These are phyloP conservation scores for Isotomurus palustris DNA, from an alignment of 2,888 invertebrate species.

Conservation along the genomic window DNA sequence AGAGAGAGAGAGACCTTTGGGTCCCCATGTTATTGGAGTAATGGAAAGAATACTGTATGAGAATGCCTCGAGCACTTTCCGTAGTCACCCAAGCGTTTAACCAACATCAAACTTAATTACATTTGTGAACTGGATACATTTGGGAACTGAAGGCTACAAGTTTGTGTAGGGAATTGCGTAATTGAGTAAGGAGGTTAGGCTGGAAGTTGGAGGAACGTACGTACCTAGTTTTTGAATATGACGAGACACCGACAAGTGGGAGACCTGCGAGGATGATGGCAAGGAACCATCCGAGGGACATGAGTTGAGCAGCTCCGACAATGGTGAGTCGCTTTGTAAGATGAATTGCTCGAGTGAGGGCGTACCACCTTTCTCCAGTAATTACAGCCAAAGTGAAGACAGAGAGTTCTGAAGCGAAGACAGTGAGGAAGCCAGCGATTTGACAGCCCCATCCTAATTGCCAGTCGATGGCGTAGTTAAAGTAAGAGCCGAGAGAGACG, in stretches of 20 bases:
- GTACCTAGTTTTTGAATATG: constrained; percentile 78
- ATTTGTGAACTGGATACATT: too few relatives aligned
- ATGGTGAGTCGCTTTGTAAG: constrained; percentile 73
- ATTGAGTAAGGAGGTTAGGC: too few relatives aligned
- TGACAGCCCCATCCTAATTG: constrained; percentile 77
- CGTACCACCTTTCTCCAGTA: constrained; percentile 80
- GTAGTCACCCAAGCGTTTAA: too few relatives aligned
- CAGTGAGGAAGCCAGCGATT: constrained; percentile 80
- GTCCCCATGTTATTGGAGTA: too few relatives aligned
- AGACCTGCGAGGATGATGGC: constrained; percentile 70
- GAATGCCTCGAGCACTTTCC: too few relatives aligned
- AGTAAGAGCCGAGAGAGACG: constrained; percentile 77
- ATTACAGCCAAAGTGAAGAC: constrained; percentile 81
- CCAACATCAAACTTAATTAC: too few relatives aligned
- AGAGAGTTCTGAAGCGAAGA: constrained; percentile 80
- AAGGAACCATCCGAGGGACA: constrained; percentile 74
- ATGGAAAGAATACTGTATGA: too few relatives aligned
- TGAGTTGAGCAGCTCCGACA: constrained; percentile 66
- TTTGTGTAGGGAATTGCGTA: too few relatives aligned
- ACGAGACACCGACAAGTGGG: constrained; percentile 76
- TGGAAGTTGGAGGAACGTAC: too few relatives aligned
- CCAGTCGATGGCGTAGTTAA: constrained; percentile 87
- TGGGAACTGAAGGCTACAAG: too few relatives aligned
- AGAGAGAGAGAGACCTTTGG: too few relatives aligned
- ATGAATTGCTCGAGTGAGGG: constrained; percentile 77